Evolutionary conservation across 2,888 invertebrate species (phyloP).

Genomic region (Nysson spinosus): DNA sequence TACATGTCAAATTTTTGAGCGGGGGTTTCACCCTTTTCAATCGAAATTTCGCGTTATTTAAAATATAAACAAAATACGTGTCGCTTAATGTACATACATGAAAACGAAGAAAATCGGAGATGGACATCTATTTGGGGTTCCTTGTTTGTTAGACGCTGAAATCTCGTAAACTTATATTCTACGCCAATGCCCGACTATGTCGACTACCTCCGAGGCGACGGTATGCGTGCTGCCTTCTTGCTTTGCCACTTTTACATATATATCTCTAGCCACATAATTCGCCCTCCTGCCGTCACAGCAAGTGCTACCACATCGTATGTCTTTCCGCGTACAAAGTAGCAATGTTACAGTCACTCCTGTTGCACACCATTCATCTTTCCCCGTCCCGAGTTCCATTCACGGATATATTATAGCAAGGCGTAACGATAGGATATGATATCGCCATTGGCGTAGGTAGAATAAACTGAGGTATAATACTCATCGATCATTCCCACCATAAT

Average conservation of each 20-base stretch:
- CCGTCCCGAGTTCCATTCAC: constrained; percentile 34
- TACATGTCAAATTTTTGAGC: no score
- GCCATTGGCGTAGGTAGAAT: constrained; percentile 29
- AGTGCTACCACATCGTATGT: constrained; percentile 40
- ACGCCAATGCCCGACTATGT: background rate
- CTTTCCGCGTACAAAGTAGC: constrained; percentile 53
- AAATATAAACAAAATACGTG: no score
- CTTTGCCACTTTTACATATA: background rate
- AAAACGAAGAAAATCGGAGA: no score
- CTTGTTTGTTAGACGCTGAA: background rate
- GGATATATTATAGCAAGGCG: constrained; percentile 14
- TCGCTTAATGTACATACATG: no score
- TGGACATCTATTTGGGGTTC: no score
- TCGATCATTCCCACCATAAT: no score
- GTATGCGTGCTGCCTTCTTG: background rate
- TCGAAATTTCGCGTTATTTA: no score
- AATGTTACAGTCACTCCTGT: constrained; percentile 34
- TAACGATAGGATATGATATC: constrained; percentile 16
- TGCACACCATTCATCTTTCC: constrained; percentile 43
- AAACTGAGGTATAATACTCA: background rate
- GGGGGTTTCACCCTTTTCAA: no score
- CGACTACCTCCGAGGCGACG: background rate
- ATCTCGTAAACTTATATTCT: background rate
- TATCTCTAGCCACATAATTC: constrained; percentile 16
- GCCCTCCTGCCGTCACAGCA: constrained; percentile 23